phyloP scores from a whole-genome alignment of 2,113 vertebrate genomes.

The Eulemur macaco region DNA sequence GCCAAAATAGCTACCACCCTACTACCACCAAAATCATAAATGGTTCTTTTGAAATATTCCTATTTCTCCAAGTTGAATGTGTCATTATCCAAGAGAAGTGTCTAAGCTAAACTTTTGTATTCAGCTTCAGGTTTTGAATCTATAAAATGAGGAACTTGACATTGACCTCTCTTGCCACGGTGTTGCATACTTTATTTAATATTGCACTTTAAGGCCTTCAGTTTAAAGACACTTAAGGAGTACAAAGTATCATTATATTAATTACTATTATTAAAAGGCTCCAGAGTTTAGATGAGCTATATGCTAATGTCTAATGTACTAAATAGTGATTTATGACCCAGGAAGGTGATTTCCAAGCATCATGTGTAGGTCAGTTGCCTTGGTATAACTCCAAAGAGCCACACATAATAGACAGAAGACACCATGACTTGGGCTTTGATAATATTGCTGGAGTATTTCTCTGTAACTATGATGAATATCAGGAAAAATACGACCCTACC shows the following conservation, averaged over 20 bases:
- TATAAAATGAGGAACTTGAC: constrained; percentile 46
- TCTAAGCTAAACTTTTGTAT: background rate
- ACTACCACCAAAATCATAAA: background rate
- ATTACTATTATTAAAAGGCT: constrained; percentile 80
- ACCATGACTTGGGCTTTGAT: background rate
- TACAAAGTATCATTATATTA: constrained; percentile 78
- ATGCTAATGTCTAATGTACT: constrained; percentile 63
- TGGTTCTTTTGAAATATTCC: constrained; percentile 19
- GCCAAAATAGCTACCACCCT: background rate
- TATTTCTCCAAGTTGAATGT: background rate
- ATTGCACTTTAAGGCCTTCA: constrained; percentile 60
- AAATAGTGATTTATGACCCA: constrained; percentile 47
- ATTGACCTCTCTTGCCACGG: constrained; percentile 47
- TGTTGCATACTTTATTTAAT: constrained; percentile 62
- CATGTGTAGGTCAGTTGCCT: background rate
- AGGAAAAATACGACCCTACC: background rate
- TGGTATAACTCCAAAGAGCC: background rate
- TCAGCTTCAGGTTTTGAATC: constrained; percentile 18
- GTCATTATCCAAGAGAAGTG: constrained; percentile 20
- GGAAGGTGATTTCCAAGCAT: constrained; percentile 48
- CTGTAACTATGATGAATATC: background rate
- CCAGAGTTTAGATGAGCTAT: constrained; percentile 59
- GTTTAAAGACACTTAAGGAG: constrained; percentile 71
- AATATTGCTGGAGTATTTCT: background rate
- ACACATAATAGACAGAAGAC: background rate